Conservation (phyloP, 2,113 vertebrate species). For the Actinemys pallida region DNA sequence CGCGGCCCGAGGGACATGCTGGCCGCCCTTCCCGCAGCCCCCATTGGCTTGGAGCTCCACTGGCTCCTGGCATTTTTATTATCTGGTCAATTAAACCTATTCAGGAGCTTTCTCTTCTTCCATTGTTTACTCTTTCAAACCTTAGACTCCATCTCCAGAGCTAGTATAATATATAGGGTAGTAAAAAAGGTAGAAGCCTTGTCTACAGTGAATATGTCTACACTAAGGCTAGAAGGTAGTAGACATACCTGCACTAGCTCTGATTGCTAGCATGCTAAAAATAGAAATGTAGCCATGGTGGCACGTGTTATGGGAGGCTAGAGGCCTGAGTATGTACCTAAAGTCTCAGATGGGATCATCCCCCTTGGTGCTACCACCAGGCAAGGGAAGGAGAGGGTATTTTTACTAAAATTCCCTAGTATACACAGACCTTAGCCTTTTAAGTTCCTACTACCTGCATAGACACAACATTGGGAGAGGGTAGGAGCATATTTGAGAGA, state of each 20-base stretch:
- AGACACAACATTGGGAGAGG: not conserved
- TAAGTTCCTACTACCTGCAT: not conserved
- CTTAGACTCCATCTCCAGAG: not conserved
- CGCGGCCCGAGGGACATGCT: no score
- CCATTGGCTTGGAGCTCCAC: no score
- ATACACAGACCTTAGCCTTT: not conserved
- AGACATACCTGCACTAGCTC: not conserved
- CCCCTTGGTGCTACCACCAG: not conserved
- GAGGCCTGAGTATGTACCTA: not conserved
- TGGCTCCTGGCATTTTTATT: not conserved
- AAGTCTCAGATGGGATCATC: not conserved
- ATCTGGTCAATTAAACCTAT: not conserved
- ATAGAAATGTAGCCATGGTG: not conserved
- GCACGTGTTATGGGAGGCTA: not conserved
- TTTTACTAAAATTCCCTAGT: not conserved
- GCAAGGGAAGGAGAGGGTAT: not conserved
- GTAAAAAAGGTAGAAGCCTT: not conserved
- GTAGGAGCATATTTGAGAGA: fast-evolving
- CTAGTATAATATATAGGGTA: not conserved
- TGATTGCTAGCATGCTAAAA: not conserved
- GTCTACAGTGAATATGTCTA: not conserved
- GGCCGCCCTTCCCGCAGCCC: no score
- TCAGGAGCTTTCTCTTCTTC: not conserved
- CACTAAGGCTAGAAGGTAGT: not conserved
- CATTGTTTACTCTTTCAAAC: not conserved